Evolutionary conservation across 2,113 vertebrate genomes (phyloP).

Genomic region (Amblyopsis rosae): DNA sequence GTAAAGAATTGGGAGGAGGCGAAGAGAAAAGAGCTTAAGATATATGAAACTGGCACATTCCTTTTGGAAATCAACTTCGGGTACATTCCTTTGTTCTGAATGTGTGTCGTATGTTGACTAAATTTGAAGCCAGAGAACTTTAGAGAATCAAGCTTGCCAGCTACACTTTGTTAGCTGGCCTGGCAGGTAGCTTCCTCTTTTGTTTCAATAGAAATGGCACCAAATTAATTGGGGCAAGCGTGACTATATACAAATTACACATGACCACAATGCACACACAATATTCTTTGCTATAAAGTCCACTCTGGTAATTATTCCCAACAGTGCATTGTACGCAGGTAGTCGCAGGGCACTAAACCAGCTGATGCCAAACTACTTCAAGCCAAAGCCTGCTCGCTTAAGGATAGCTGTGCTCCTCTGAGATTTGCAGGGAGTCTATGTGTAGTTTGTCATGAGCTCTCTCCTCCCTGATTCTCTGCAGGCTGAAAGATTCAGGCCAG

Average conservation of each 20-base stretch:
- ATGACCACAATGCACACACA: not conserved
- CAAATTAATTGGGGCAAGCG: not conserved
- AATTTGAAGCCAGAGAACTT: not conserved
- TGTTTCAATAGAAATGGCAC: not conserved
- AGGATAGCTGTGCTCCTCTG: constrained; percentile 29
- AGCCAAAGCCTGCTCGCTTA: not conserved
- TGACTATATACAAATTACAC: not conserved
- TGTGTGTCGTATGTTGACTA: constrained; percentile 18
- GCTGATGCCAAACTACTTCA: constrained; percentile 6
- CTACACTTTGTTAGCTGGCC: not conserved
- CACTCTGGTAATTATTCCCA: constrained; percentile 8
- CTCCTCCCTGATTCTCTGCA: constrained; percentile 43
- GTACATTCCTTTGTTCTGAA: constrained; percentile 24
- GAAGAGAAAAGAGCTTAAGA: not conserved
- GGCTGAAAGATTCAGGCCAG: constrained; percentile 73
- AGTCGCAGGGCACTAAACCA: not conserved
- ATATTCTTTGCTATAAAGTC: not conserved
- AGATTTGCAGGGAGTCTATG: constrained; percentile 31
- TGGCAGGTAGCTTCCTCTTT: not conserved
- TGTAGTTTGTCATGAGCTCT: constrained; percentile 66
- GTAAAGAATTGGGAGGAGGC: constrained; percentile 1
- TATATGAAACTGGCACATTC: constrained; percentile 20
- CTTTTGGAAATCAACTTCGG: constrained; percentile 39
- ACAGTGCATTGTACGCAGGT: not conserved
- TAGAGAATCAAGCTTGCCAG: not conserved